Percentiles rank a stretch among this genome's conserved stretches.
Conservation (phyloP, 1,140 invertebrate genomes). For the Manduca sexta region DNA sequence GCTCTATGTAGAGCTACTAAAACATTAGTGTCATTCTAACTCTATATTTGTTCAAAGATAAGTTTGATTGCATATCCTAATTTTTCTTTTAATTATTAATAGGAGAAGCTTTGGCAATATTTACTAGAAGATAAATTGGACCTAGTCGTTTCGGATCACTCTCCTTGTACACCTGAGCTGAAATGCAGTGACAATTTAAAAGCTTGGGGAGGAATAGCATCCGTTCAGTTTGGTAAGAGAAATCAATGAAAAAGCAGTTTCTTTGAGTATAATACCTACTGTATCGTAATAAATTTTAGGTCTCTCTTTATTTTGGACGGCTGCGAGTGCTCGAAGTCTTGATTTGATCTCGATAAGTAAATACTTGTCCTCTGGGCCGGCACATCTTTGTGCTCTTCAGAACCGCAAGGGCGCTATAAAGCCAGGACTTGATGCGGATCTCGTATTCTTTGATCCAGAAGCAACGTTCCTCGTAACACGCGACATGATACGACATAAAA, state of each 20-base stretch:
- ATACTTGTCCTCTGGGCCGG: conserved; percentile 76
- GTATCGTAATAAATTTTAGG: conserved; percentile 45
- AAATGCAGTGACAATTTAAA: conserved; percentile 78
- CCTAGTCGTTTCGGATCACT: conserved; percentile 84
- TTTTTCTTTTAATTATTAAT: conserved; percentile 15
- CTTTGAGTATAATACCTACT: too few relatives aligned
- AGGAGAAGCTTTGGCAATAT: conserved; percentile 78
- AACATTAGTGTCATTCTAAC: too few relatives aligned
- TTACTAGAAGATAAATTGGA: conserved; percentile 74
- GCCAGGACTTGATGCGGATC: conserved; percentile 80
- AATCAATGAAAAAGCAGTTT: too few relatives aligned
- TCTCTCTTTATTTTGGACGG: conserved; percentile 80
- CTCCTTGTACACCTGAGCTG: conserved; percentile 79
- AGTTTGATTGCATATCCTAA: too few relatives aligned
- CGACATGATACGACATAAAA: conserved; percentile 74
- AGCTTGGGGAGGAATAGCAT: conserved; percentile 85
- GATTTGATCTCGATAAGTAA: conserved; percentile 73
- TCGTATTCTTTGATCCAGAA: conserved; percentile 81
- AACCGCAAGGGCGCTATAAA: conserved; percentile 75
- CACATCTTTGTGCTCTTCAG: conserved; percentile 76
- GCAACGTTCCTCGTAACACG: conserved; percentile 72
- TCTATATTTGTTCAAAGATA: too few relatives aligned
- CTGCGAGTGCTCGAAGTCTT: conserved; percentile 68
- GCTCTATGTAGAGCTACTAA: too few relatives aligned
- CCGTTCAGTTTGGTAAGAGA: conserved; percentile 79